Evolutionary conservation across 2,113 vertebrate genomes (phyloP), one percentile per base, ranked within the genome.

Genomic region (Spermophilus dauricus): DNA sequence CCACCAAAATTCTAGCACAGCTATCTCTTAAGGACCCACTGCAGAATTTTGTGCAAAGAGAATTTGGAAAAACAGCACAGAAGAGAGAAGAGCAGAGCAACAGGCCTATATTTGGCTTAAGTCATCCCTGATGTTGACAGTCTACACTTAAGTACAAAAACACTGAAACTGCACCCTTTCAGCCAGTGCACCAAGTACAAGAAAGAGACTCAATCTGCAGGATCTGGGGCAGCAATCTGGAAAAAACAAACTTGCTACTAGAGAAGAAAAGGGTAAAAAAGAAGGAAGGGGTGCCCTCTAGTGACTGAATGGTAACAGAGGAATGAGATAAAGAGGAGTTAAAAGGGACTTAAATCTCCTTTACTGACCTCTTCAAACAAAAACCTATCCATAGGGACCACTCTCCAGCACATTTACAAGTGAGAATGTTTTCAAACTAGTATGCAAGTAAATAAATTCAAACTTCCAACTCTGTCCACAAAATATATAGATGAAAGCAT

Each of bases 401-500:
- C 0, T 42, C 37, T 78, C 82, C 10, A 78, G 37, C 32, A 42
- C 24, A 39, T 51, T 91, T 90, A 82, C 42, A 76, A 14, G 73
- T 26, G 37, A 84, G 65, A 92, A 56, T 51, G 22, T 84, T 83
- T 81, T 78, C 20, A 53, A 63, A 83, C 42, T 75, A 93, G 39
- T 1, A 56, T 51, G 28, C 37, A 39, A n/a, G 48, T 51, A 67
- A 87, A 53, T 1, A 8, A 93, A 95, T 12, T 80, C 51, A 77
- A 95, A 73, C 37, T 76, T 81, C 77, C 67, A 88, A 85, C 12
- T 5, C 37, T 45, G 16, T 30, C 22, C 39, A 65, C 67, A 91
- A 92, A 87, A 72, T 17, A 58, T 87, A 94, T 2, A 96, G 42
- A 72, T 51, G 67, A 93, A 96, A 96, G 56, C 67, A 86, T 28